Evolutionary conservation across 2,797 vertebrate genomes (phyloP).

Genomic region (Loriculus beryllinus): DNA sequence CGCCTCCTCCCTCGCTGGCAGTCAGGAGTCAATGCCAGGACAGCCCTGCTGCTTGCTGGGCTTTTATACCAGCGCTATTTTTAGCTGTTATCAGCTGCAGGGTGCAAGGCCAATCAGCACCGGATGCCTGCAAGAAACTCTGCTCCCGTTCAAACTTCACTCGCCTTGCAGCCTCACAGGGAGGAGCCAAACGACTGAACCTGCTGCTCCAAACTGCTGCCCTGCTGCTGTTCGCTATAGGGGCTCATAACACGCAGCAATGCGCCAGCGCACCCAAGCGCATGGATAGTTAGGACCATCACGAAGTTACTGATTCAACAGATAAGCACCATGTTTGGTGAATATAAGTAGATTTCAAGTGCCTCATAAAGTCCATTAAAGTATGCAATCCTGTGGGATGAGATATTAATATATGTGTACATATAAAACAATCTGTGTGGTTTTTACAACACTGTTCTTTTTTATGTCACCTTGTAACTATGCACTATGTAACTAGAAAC

Average conservation of each 20-base stretch:
- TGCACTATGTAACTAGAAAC: neutral
- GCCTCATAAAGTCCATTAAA: neutral
- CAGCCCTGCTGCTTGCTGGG: neutral
- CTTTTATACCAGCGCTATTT: slow-evolving; percentile 74
- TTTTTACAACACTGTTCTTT: neutral
- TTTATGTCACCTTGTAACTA: neutral
- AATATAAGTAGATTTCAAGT: neutral
- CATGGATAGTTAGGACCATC: fast-evolving
- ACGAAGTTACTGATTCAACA: neutral
- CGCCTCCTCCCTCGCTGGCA: neutral
- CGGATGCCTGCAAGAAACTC: slow-evolving; percentile 38
- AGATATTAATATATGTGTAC: no score
- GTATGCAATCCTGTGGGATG: neutral
- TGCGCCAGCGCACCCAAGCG: neutral
- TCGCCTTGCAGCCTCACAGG: neutral
- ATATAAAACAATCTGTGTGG: neutral
- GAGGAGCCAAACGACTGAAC: slow-evolving; percentile 19
- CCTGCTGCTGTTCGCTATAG: neutral
- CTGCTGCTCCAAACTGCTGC: neutral
- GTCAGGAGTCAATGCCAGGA: neutral
- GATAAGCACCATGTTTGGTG: neutral
- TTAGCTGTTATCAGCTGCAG: slow-evolving; percentile 50
- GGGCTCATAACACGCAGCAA: neutral
- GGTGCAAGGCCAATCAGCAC: slow-evolving; percentile 29
- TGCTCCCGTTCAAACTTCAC: slow-evolving; percentile 50